Percentiles rank a stretch among this genome's conserved stretches.
These are phyloP conservation scores for Fundulus diaphanus DNA, from an alignment of 2,797 vertebrate genomes.

Conservation along the genomic window DNA sequence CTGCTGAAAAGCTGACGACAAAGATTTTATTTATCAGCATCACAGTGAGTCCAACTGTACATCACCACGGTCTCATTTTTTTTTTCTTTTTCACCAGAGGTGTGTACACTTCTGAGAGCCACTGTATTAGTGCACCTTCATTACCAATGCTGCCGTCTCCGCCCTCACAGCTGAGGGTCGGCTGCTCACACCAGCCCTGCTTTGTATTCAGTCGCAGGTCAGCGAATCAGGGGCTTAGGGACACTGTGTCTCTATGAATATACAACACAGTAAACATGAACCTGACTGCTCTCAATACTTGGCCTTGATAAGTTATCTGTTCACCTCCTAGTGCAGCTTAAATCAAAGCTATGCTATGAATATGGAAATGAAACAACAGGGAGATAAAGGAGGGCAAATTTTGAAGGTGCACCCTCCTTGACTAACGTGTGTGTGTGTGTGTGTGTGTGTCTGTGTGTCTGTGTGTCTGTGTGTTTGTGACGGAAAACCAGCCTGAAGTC, in stretches of 20 bases:
- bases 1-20: background rate
- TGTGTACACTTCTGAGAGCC: background rate
- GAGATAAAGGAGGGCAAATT: conserved; percentile 24
- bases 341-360: conserved; percentile 44
- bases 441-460: conserved; percentile 11
- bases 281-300: conserved; percentile 27
- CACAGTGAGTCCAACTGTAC: background rate
- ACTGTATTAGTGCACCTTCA: background rate
- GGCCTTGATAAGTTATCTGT: conserved; percentile 42
- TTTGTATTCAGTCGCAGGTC: conserved; percentile 60
- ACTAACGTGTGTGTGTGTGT: conserved; percentile 3
- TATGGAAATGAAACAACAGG: conserved; percentile 55
- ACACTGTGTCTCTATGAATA: conserved; percentile 47
- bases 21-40: background rate
- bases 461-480: conserved; percentile 6
- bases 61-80: no score
- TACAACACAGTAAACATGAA: conserved; percentile 57
- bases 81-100: no score
- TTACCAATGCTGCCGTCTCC: conserved; percentile 13
- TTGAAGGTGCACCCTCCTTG: background rate
- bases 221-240: conserved; percentile 45
- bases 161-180: conserved; percentile 31
- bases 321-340: conserved; percentile 35
- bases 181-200: conserved; percentile 31
- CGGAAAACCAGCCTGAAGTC: conserved; percentile 27